Conservation (phyloP, 2,888 invertebrate genomes). For the Trissonchulus sp. region DNA sequence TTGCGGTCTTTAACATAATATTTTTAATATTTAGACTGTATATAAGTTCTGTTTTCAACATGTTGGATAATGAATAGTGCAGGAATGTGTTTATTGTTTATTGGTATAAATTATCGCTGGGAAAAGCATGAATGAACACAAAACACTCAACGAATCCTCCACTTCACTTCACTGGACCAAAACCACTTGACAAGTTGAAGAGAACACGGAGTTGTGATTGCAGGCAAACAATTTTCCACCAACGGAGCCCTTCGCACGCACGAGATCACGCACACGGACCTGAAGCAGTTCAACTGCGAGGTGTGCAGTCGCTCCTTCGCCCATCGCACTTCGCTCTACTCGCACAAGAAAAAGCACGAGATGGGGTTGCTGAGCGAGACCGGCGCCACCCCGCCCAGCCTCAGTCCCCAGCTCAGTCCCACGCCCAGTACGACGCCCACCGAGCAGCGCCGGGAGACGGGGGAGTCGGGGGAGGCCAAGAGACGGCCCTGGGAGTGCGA, state of each 20-base stretch:
- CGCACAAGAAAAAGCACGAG: constrained; percentile 30
- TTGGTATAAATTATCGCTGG: no score
- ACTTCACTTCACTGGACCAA: no score
- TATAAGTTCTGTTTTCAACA: no score
- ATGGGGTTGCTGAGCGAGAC: neutral
- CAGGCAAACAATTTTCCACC: constrained; percentile 29
- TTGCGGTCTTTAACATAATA: no score
- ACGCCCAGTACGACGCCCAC: neutral
- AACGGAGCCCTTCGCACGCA: constrained; percentile 30
- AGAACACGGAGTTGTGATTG: no score
- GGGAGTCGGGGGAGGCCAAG: neutral
- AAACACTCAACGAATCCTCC: no score
- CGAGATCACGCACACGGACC: constrained; percentile 28
- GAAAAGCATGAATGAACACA: no score
- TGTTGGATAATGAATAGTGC: no score
- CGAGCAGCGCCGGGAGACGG: neutral
- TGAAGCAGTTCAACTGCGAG: constrained; percentile 25
- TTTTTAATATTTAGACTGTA: no score
- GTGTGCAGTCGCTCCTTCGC: constrained; percentile 26
- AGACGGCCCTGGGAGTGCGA: constrained; percentile 24
- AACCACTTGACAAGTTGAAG: no score
- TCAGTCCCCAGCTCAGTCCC: neutral
- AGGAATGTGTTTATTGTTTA: no score
- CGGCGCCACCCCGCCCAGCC: neutral
- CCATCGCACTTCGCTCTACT: constrained; percentile 29